phyloP scores from a whole-genome alignment of 2,113 vertebrate species.

The Heterocephalus glaber region DNA sequence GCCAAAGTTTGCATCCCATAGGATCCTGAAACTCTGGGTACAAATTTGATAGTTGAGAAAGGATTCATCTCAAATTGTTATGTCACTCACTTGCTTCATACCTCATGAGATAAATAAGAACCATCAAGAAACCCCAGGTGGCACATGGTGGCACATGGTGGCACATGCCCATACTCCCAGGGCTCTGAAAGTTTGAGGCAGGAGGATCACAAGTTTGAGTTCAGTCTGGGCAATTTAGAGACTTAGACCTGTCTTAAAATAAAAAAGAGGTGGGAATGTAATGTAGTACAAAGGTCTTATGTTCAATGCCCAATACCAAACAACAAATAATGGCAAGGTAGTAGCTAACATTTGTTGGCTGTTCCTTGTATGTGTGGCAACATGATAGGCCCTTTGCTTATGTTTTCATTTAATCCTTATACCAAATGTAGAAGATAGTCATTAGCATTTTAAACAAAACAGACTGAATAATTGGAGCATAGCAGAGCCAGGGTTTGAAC shows the following conservation, averaged over 20 bases:
- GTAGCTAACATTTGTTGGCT: neutral
- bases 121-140: neutral
- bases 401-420: conserved; percentile 36
- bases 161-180: neutral
- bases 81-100: neutral
- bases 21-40: neutral
- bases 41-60: conserved; percentile 37
- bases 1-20: neutral
- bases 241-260: neutral
- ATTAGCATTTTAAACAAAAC: conserved; percentile 41
- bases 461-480: neutral
- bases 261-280: neutral
- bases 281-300: neutral
- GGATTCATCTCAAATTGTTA: conserved; percentile 38
- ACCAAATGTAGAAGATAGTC: neutral
- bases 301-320: neutral
- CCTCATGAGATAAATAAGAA: conserved; percentile 42
- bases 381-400: neutral
- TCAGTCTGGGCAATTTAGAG: neutral
- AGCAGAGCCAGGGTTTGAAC: neutral
- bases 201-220: neutral
- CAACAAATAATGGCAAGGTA: neutral
- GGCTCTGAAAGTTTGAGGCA: neutral
- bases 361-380: neutral
- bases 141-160: neutral